Base-by-base conservation (phyloP, 2,888 invertebrate genomes). In the Ctena decussata region DNA sequence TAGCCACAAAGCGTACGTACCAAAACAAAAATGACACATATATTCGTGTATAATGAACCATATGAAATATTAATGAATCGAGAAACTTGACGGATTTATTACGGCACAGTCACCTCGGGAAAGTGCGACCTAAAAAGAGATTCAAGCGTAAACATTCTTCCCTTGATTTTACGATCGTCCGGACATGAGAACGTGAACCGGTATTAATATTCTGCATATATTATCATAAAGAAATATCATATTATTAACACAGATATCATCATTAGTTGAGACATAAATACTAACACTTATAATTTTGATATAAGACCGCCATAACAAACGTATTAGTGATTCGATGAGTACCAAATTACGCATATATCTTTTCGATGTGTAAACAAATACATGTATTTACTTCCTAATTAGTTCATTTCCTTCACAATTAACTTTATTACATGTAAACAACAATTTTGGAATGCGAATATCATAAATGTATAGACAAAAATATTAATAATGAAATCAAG, bases 21-120 rank as follows among this genome's bases (percentile, higher is more conserved):
- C 65, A 65, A 65, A 65, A 65, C 65, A 65, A 65, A 65, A 35
- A 65, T 65, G 65, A 65, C 32, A 65, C 35, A 65, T 35, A 65
- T 65, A 30, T 27, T 41, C 41, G 41, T 6, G 41, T 53, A 15
- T 53, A 53, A 53, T 53, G 53, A 53, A 15, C 53, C 53, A 53
- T 53, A 53, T 53, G 53, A 53, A 53, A 35, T 35, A 65, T 65
- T 65, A 35, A 65, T 65, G 65, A 35, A n/a, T 11, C 15, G 35
- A 21, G 24, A 65, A 32, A 12, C 18, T 65, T 65, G 65, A 65
- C 65, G 30, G 65, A 30, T 65, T 65, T 65, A 65, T 65, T 30
- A 30, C 65, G 1, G 8, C 35, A 65, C 8, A 65, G 15, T 30
- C 35, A 65, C 65, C 65, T 35, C 12, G 21, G 35, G 65, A 65